Conservation (phyloP, 2,113 vertebrate genomes). For the Heptranchias perlo region DNA sequence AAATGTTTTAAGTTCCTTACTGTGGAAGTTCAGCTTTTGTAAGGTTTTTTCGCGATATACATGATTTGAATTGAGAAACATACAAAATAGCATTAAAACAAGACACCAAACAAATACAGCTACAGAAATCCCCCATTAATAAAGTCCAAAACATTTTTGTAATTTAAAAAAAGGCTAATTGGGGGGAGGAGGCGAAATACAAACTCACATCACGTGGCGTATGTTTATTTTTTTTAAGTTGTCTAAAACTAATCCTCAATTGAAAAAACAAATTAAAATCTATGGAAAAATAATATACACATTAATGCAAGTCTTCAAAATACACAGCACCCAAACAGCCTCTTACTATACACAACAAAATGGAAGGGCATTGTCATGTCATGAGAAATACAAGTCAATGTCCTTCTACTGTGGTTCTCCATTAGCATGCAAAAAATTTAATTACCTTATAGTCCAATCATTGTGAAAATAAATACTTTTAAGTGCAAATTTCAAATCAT, state of each 20-base stretch:
- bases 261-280: background rate
- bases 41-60: too few relatives aligned
- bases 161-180: background rate
- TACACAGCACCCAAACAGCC: background rate
- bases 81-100: background rate
- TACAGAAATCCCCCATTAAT: background rate
- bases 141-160: background rate
- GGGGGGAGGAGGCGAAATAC: background rate
- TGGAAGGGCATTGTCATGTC: conserved; percentile 29
- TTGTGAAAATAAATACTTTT: conserved; percentile 3
- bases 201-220: background rate
- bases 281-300: background rate
- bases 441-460: conserved; percentile 31
- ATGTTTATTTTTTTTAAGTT: background rate
- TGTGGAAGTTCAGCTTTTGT: background rate
- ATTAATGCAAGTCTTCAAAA: conserved; percentile 12
- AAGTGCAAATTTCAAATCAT: conserved; percentile 12
- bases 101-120: background rate
- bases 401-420: background rate
- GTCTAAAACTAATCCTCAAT: background rate
- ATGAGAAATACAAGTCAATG: conserved; percentile 13
- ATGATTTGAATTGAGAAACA: background rate
- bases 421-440: conserved; percentile 24
- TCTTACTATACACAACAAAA: conserved; percentile 24
- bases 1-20: background rate